Percentiles rank a stretch among this genome's conserved stretches.
Conservation (phyloP, 2,797 vertebrate genomes). For the Sternarchorhynchus goeldii region DNA sequence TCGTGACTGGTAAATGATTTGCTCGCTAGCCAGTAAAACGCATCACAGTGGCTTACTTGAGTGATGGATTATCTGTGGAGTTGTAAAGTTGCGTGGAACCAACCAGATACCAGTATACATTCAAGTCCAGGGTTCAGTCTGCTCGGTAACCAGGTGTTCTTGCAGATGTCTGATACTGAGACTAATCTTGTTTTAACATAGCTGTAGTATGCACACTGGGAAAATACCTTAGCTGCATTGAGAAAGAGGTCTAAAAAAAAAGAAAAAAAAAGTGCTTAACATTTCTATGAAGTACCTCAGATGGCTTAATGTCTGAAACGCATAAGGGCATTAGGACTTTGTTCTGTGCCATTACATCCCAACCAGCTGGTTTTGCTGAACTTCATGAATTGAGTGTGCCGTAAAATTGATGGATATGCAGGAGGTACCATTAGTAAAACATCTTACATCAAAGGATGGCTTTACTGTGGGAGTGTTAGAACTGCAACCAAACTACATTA, state of each 20-base stretch:
- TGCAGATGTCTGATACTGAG: too few relatives aligned
- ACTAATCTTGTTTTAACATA: neutral
- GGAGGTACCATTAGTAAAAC: slow-evolving; percentile 38
- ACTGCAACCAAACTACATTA: slow-evolving; percentile 20
- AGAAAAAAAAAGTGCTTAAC: neutral
- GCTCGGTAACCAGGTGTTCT: too few relatives aligned
- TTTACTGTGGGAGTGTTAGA: slow-evolving; percentile 30
- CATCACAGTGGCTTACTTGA: too few relatives aligned
- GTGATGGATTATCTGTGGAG: too few relatives aligned
- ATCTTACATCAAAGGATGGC: slow-evolving; percentile 25
- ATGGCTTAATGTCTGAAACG: slow-evolving; percentile 61
- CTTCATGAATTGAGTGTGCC: slow-evolving; percentile 88
- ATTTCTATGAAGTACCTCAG: slow-evolving; percentile 26
- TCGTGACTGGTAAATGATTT: too few relatives aligned
- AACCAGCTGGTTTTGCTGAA: slow-evolving; percentile 86
- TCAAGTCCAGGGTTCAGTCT: too few relatives aligned
- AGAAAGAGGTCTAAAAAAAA: neutral
- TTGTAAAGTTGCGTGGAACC: too few relatives aligned
- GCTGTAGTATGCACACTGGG: neutral
- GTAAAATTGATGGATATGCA: slow-evolving; percentile 85
- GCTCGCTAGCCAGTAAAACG: too few relatives aligned
- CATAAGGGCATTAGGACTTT: slow-evolving; percentile 82
- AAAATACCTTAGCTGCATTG: neutral
- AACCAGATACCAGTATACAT: too few relatives aligned
- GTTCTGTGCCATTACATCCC: slow-evolving; percentile 56